Base-by-base conservation (phyloP, 2,888 invertebrate genomes). In the Acrobasis suavella region DNA sequence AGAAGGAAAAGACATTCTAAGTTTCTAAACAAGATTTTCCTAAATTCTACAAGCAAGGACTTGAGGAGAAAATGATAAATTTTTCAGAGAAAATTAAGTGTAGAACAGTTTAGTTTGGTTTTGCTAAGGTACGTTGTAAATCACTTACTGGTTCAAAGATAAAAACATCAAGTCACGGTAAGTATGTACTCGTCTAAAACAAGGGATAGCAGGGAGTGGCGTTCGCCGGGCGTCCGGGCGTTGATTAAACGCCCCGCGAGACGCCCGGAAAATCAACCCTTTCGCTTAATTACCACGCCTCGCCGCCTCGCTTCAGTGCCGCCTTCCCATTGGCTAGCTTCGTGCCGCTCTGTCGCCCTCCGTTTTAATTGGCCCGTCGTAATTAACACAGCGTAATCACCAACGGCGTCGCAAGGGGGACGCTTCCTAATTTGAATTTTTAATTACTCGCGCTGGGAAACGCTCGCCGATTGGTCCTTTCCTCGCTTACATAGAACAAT, bases 221-320 rank as follows among this genome's bases (percentile, higher is more conserved):
- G 38, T 2, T 59, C 66, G 68, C 68, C 75, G 65, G 77, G 73
- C 76, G 73, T 81, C 68, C 75, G 65, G 77, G 73, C 76, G 73
- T 81, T 86, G 86, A 90, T 89, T 87, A 90, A 89, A 87, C 80
- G 83, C 80, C 82, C 89, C 63, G 64, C 68, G 72, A 72, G 46
- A 83, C 85, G 87, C 85, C 86, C 85, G 90, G 91, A 83, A 90
- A 91, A 91, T 87, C 86, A 91, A 92, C 92, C 92, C 92, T 91
- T 92, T 90, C 81, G 82, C 74, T 90, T 92, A 92, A 92, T 92
- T 92, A 92, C 91, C 88, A 89, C 92, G 90, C 89, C 91, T 87
- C 76, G 85, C 80, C 92, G 90, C 89, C 91, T 87, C 76, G 85
- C 80, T 87, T 87, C 87, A 89, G 89, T 74, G 77, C 71, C 78